phyloP scores from a whole-genome alignment of 2,888 invertebrate genomes.

The Hoplodrina blanda region DNA sequence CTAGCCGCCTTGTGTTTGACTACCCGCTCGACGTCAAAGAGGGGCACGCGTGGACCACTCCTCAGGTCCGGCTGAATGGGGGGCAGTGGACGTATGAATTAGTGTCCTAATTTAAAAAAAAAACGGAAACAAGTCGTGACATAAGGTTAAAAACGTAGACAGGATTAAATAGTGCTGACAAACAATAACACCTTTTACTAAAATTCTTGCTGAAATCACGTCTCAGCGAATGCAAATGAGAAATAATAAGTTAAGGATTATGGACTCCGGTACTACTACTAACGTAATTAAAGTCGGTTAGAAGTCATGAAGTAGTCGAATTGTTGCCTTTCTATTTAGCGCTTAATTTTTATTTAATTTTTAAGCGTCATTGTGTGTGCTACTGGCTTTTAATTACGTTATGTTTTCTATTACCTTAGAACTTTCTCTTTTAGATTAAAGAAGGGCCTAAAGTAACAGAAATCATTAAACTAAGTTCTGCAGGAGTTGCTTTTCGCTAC shows the following conservation, averaged over 20 bases:
- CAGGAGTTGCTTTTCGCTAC: no score
- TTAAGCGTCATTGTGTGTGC: no score
- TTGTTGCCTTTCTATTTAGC: not conserved
- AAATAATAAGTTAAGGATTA: conserved; percentile 68
- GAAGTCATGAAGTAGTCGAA: not conserved
- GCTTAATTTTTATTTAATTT: no score
- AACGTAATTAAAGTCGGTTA: not conserved
- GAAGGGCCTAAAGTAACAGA: no score
- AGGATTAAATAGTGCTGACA: conserved; percentile 52
- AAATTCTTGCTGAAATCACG: conserved; percentile 61
- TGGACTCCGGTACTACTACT: conserved; percentile 35
- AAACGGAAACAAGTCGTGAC: not conserved
- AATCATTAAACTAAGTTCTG: no score
- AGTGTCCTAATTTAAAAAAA: not conserved
- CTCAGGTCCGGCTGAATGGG: no score
- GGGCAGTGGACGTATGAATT: not conserved
- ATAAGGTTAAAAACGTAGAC: conserved; percentile 18
- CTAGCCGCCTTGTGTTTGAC: no score
- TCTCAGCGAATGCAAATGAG: conserved; percentile 65
- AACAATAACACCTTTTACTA: conserved; percentile 55
- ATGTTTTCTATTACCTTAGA: no score
- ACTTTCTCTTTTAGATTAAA: no score
- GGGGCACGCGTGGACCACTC: no score
- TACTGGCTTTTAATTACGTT: no score
- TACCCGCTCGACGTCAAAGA: no score